phyloP scores from a whole-genome alignment of 2,797 vertebrate genomes.

The Limnodromus scolopaceus region DNA sequence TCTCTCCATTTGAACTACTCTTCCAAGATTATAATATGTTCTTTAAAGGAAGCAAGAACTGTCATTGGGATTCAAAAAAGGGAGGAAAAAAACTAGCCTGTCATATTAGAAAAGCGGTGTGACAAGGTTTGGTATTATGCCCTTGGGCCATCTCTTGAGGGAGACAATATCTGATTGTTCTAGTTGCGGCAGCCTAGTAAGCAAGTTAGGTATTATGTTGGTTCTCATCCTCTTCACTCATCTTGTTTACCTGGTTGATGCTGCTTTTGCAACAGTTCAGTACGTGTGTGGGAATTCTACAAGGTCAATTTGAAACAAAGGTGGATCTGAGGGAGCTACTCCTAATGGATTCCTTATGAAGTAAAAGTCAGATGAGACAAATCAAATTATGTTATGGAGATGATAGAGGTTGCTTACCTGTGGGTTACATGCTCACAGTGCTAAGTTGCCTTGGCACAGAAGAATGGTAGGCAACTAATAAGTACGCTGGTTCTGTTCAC shows the following conservation, averaged over 20 bases:
- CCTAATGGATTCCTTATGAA: background rate
- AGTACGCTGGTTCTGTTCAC: background rate
- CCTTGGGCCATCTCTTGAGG: background rate
- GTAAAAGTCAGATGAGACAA: background rate
- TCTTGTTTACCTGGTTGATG: background rate
- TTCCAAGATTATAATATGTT: background rate
- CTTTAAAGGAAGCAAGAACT: background rate
- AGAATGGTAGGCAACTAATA: background rate
- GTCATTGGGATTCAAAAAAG: background rate
- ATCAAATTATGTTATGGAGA: background rate
- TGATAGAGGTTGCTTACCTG: background rate
- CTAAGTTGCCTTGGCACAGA: background rate
- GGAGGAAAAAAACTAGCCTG: background rate
- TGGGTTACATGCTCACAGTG: background rate
- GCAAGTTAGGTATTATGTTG: rapidly evolving
- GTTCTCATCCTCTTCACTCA: background rate
- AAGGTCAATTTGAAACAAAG: background rate
- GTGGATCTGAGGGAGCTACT: background rate
- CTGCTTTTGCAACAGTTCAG: background rate
- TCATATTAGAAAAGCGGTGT: background rate
- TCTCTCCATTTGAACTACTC: background rate
- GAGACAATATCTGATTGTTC: background rate
- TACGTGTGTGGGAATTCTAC: background rate
- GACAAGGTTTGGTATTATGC: background rate
- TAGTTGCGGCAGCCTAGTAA: background rate